Percentiles rank a stretch among this genome's conserved stretches.
Evolutionary conservation across 2,888 invertebrate species (phyloP).

Genomic region (Steinernema carpocapsae): DNA sequence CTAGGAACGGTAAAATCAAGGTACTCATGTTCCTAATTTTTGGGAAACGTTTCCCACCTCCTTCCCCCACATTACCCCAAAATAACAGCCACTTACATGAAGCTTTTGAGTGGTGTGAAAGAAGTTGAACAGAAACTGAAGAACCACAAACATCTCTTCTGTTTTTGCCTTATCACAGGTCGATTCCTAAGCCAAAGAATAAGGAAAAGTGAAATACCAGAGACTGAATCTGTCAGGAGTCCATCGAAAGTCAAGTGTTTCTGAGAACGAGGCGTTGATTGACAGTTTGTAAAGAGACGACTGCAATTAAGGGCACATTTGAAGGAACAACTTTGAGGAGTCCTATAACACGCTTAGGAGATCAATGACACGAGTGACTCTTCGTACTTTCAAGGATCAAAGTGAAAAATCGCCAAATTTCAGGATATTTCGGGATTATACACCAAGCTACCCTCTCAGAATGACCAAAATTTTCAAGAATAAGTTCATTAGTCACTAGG

Average conservation of each 20-base stretch:
- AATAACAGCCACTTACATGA: neutral
- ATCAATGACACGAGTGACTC: neutral
- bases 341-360: neutral
- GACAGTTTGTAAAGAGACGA: neutral
- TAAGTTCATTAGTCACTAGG: constrained; percentile 14
- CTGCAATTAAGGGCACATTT: no score
- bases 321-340: neutral
- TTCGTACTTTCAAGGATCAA: neutral
- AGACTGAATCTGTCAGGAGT: neutral
- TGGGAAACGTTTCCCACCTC: neutral
- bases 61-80: neutral
- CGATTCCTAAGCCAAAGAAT: no score
- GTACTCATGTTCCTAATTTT: no score
- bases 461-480: neutral
- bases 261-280: neutral
- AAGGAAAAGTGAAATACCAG: neutral
- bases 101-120: neutral
- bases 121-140: constrained; percentile 19
- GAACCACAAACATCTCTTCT: neutral
- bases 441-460: no score
- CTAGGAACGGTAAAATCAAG: neutral
- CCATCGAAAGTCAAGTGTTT: neutral
- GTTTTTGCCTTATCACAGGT: no score
- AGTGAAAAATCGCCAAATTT: neutral
- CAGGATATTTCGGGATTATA: neutral